These are phyloP conservation scores for Pseudococcus jackbeardsleyi DNA, from an alignment of 2,888 invertebrate species.

Conservation along the genomic window DNA sequence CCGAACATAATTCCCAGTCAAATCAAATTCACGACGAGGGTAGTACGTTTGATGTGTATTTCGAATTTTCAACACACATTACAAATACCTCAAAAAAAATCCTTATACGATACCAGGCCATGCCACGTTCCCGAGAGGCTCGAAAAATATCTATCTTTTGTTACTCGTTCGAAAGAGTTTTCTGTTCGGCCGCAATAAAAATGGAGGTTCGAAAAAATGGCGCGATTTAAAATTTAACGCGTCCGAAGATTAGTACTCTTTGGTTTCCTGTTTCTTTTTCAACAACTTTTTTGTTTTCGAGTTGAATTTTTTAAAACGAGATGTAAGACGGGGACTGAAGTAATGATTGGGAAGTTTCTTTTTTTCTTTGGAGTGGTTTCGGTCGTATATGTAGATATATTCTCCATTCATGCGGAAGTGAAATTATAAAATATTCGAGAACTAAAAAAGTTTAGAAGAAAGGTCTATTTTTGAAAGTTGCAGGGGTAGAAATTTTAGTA, in stretches of 20 bases:
- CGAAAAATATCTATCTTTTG: not conserved
- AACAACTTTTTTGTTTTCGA: not conserved
- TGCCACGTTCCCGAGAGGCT: not conserved
- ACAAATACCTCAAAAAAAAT: not conserved
- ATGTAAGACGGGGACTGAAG: too few relatives aligned
- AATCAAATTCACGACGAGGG: not conserved
- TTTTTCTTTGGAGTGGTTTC: too few relatives aligned
- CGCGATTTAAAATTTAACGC: not conserved
- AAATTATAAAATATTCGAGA: too few relatives aligned
- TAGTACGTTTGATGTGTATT: constrained; percentile 1
- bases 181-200: not conserved
- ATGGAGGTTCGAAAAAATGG: not conserved
- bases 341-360: too few relatives aligned
- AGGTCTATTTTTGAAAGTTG: too few relatives aligned
- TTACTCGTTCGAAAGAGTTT: not conserved
- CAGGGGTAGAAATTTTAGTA: too few relatives aligned
- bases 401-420: too few relatives aligned
- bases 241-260: not conserved
- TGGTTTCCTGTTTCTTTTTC: not conserved
- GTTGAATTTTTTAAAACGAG: too few relatives aligned
- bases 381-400: too few relatives aligned
- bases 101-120: not conserved
- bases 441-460: too few relatives aligned
- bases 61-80: constrained; percentile 2
- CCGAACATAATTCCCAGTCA: constrained; percentile 22